These are phyloP conservation scores for Syncerus caffer DNA, from an alignment of 2,797 vertebrate genomes.

Conservation along the genomic window DNA sequence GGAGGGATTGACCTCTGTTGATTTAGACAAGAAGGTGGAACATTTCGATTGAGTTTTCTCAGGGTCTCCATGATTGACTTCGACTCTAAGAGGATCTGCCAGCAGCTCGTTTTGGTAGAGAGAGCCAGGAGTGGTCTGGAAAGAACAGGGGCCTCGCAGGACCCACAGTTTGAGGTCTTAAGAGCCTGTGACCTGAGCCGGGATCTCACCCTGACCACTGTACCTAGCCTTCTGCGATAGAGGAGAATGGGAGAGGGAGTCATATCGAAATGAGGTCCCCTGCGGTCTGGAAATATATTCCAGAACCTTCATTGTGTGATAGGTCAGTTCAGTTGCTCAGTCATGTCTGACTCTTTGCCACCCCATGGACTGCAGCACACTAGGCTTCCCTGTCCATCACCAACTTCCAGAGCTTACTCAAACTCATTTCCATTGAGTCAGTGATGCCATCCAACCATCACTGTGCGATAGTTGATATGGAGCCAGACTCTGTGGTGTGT, in stretches of 20 bases:
- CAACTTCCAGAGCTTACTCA: not conserved
- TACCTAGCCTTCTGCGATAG: not conserved
- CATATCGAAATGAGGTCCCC: not conserved
- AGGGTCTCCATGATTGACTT: not conserved
- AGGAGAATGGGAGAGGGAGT: not conserved
- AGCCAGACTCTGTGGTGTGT: not conserved
- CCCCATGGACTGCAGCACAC: not conserved
- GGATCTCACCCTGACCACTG: not conserved
- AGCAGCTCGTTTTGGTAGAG: not conserved
- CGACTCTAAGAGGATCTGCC: not conserved
- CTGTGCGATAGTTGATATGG: not conserved
- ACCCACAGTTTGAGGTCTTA: not conserved
- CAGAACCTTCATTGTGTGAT: not conserved
- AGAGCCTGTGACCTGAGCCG: not conserved
- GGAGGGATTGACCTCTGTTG: not conserved
- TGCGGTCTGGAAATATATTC: not conserved
- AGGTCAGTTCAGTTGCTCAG: not conserved
- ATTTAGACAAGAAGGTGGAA: not conserved
- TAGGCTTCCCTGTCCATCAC: not conserved
- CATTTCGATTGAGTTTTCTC: not conserved
- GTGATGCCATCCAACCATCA: not conserved
- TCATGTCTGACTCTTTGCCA: not conserved
- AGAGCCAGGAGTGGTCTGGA: not conserved
- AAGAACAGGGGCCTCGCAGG: not conserved
- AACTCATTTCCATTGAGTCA: not conserved